Base-by-base conservation (phyloP, 2,888 invertebrate genomes). In the Flexamia atlantica region DNA sequence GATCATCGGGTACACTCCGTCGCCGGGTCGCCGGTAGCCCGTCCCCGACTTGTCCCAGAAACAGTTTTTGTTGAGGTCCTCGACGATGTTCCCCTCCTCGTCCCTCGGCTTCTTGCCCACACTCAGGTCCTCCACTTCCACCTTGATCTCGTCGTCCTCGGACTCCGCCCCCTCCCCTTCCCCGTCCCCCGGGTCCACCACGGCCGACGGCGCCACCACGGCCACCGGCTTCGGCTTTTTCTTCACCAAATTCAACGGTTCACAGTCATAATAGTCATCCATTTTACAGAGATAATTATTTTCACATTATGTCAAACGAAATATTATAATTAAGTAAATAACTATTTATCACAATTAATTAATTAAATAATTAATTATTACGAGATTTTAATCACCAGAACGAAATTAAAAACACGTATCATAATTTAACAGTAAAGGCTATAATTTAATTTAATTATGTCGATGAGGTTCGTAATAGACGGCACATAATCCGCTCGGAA, bases 221-320 rank as follows among this genome's bases (percentile, higher is more conserved):
- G 92, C 92, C 82, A 92, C 91, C 76, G 92, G 92, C 86, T 89
- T 89, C 89, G 91, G 87, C 88, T 91, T 91, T 88, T 91, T 91
- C 85, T 91, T 91, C 87, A 91, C 91, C 88, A 92, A 90, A 90
- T 92, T 93, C 90, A 93, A 90, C 90, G 93, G 91, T 89, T 90
- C 90, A 87, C 89, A 88, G 87, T 82, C 84, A 30, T 84, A 86
- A 84, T 85, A 85, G 32, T 87, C 87, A 80, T 86, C 86, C 85
- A 85, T 85, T 74, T 57, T 57, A 57, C 12, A 17, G n/a, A 46
- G 46, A 46, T 12, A 46, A 4, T 46, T 2, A 46, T 12, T 46
- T 46, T 57, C 20, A 57, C 57, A 57, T 57, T 23, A 23, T 57
- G 20, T 7, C 23, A 7, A 23, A 46, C 2, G 2, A 17, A 57